Percentiles rank a stretch among this genome's conserved stretches.
Evolutionary conservation across 2,113 vertebrate genomes (phyloP).

Genomic region (Hemibagrus wyckioides): DNA sequence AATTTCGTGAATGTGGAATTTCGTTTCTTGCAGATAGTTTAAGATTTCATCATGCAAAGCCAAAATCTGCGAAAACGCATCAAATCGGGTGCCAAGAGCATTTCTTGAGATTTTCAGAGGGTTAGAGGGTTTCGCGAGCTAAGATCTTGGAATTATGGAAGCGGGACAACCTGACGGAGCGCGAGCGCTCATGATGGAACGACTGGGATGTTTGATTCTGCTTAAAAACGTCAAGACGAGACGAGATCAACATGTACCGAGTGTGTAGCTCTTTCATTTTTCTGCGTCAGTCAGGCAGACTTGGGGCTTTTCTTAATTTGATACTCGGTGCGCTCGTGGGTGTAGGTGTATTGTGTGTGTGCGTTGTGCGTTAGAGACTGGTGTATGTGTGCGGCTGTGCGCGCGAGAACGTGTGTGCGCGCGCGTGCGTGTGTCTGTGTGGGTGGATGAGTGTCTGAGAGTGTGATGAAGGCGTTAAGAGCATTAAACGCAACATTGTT

Average conservation of each 20-base stretch:
- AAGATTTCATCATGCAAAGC: neutral
- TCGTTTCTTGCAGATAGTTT: neutral
- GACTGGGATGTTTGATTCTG: neutral
- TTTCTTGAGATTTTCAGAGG: neutral
- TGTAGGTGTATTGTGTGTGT: neutral
- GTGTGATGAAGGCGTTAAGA: slow-evolving; percentile 21
- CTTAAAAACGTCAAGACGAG: neutral
- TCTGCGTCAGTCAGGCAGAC: neutral
- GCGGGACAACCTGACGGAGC: slow-evolving; percentile 41
- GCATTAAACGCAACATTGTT: neutral
- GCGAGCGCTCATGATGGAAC: neutral
- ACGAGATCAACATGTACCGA: neutral
- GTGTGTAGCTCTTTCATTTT: neutral
- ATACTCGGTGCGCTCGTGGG: neutral
- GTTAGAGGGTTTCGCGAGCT: neutral
- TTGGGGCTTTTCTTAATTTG: neutral
- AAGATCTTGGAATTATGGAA: neutral
- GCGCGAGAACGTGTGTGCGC: neutral
- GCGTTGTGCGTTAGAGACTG: neutral
- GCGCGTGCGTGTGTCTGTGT: neutral
- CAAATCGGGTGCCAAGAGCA: neutral
- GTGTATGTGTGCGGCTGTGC: neutral
- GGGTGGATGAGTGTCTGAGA: slow-evolving; percentile 35
- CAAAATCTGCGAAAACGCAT: neutral
- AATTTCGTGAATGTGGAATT: neutral